Evolutionary conservation across 2,113 vertebrate species (phyloP).

Genomic region (Ceuthmochares aereus): DNA sequence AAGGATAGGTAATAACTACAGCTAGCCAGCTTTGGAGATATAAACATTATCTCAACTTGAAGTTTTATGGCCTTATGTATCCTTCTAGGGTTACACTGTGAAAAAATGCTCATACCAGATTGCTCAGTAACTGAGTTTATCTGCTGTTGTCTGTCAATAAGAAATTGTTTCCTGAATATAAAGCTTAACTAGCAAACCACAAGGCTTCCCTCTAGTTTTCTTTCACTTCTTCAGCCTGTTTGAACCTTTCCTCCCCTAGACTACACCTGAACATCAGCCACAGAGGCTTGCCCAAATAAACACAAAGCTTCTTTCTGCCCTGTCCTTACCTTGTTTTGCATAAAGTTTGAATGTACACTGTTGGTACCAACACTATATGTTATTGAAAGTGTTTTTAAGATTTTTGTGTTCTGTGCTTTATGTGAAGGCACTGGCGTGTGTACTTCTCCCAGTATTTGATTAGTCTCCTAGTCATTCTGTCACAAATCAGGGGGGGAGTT

Average conservation of each 20-base stretch:
- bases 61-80: neutral
- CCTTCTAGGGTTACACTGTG: neutral
- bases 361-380: neutral
- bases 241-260: neutral
- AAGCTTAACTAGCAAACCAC: neutral
- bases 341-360: neutral
- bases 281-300: neutral
- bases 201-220: neutral
- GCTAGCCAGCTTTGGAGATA: neutral
- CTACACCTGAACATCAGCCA: neutral
- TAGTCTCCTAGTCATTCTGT: neutral
- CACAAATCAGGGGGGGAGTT: neutral
- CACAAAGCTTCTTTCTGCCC: neutral
- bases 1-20: neutral
- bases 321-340: neutral
- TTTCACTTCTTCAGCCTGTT: neutral
- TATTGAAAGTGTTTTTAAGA: neutral
- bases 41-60: neutral
- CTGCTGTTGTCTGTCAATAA: neutral
- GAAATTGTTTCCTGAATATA: neutral
- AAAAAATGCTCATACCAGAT: neutral
- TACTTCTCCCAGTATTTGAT: neutral
- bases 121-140: neutral
- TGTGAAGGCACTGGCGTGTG: accelerated
- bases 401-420: neutral